Percentiles rank a stretch among this genome's conserved stretches.
Conservation (phyloP, 2,113 vertebrate genomes). For the Podilymbus podiceps region DNA sequence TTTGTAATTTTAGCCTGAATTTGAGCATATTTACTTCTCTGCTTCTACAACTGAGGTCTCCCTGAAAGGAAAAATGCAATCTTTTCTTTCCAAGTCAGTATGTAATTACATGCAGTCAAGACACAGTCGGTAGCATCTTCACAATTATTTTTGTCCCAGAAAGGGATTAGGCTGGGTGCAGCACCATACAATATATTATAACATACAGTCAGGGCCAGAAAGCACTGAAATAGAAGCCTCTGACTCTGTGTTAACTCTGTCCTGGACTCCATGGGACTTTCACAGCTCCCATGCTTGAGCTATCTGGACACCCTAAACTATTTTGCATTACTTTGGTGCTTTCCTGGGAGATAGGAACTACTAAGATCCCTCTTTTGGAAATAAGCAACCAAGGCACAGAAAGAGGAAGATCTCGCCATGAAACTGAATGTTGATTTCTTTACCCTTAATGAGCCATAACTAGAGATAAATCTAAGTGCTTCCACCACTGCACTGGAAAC, state of each 20-base stretch:
- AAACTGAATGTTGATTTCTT: neutral
- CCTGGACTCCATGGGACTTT: neutral
- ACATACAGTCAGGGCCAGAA: neutral
- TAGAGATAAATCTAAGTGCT: neutral
- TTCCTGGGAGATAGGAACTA: neutral
- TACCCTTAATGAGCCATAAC: neutral
- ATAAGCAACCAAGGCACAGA: neutral
- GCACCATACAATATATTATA: neutral
- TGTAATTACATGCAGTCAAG: neutral
- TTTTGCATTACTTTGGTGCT: neutral
- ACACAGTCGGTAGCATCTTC: neutral
- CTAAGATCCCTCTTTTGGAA: neutral
- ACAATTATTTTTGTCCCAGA: neutral
- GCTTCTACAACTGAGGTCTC: neutral
- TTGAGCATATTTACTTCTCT: neutral
- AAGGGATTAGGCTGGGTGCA: neutral
- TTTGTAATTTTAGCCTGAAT: neutral
- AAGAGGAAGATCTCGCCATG: neutral
- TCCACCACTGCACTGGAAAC: neutral
- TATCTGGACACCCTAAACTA: neutral
- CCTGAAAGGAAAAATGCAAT: neutral
- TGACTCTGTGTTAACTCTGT: neutral
- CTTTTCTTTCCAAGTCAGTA: neutral
- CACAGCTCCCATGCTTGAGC: neutral
- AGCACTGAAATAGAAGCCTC: neutral